These are phyloP conservation scores for Xanthorhoe designata DNA, from an alignment of 2,888 invertebrate species.

Conservation along the genomic window DNA sequence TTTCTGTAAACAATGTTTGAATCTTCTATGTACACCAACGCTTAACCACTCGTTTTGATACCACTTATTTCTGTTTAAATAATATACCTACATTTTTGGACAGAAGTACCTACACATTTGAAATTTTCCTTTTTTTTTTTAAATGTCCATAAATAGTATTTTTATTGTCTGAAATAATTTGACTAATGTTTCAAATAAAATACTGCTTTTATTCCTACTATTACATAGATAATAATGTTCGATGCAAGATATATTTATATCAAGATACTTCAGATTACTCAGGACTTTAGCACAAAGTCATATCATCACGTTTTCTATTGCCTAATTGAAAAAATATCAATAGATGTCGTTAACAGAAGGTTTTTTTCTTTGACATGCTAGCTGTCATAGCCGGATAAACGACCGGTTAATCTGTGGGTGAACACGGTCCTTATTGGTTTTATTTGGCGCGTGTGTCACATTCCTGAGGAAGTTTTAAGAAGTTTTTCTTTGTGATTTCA, in stretches of 20 bases:
- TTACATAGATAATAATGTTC: background rate
- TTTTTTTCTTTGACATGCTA: background rate
- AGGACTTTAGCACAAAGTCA: background rate
- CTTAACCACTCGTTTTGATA: background rate
- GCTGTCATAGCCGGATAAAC: background rate
- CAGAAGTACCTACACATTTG: no score
- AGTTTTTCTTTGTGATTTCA: constrained; percentile 34
- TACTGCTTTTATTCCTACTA: background rate
- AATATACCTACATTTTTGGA: background rate
- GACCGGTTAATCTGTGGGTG: background rate
- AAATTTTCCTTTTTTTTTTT: no score
- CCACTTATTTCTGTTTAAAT: background rate
- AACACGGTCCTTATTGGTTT: constrained; percentile 68
- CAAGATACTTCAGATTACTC: background rate
- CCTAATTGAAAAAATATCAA: no score
- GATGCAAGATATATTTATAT: background rate
- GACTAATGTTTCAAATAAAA: background rate
- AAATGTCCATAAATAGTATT: no score
- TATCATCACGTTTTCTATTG: no score
- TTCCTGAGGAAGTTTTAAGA: constrained; percentile 46
- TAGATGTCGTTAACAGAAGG: background rate
- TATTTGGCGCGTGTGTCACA: constrained; percentile 68
- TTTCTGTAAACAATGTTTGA: constrained; percentile 71
- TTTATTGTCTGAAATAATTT: no score
- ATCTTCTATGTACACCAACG: constrained; percentile 44